phyloP scores from a whole-genome alignment of 2,888 invertebrate genomes.

The Pediacus dermestoides region DNA sequence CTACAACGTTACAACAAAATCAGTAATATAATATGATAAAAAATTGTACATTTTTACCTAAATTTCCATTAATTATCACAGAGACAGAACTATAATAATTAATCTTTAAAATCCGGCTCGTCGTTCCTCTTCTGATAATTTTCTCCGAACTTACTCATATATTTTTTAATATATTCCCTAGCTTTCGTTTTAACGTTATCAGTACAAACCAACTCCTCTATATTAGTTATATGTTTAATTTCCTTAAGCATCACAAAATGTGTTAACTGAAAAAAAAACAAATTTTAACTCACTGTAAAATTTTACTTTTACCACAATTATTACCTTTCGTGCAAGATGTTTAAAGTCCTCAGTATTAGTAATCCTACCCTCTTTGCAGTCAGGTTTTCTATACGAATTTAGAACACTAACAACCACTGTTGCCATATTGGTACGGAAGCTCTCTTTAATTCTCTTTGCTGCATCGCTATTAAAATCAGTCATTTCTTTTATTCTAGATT shows the following conservation, averaged over 20 bases:
- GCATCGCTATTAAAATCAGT: constrained; percentile 50
- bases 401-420: constrained; percentile 81
- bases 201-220: constrained; percentile 81
- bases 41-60: too few species aligned
- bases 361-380: constrained; percentile 81
- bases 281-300: constrained; percentile 9
- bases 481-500: constrained; percentile 44
- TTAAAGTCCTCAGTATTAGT: constrained; percentile 89
- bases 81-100: constrained; percentile 15
- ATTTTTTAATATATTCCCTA: constrained; percentile 90
- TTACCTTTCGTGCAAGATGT: constrained; percentile 87
- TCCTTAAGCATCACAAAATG: constrained; percentile 95
- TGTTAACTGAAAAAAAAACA: constrained; percentile 67
- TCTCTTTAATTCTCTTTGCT: constrained; percentile 76
- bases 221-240: constrained; percentile 83
- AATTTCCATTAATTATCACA: constrained; percentile 8
- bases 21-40: too few species aligned
- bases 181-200: constrained; percentile 93
- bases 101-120: constrained; percentile 49
- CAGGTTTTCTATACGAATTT: constrained; percentile 82
- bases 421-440: constrained; percentile 76
- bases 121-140: constrained; percentile 69
- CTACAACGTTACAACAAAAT: too few species aligned
- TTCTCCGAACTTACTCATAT: constrained; percentile 92
- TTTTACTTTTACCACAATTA: constrained; percentile 12